Evolutionary conservation across 2,888 invertebrate genomes (phyloP).

Genomic region (Leptinotarsa rubiginosa): DNA sequence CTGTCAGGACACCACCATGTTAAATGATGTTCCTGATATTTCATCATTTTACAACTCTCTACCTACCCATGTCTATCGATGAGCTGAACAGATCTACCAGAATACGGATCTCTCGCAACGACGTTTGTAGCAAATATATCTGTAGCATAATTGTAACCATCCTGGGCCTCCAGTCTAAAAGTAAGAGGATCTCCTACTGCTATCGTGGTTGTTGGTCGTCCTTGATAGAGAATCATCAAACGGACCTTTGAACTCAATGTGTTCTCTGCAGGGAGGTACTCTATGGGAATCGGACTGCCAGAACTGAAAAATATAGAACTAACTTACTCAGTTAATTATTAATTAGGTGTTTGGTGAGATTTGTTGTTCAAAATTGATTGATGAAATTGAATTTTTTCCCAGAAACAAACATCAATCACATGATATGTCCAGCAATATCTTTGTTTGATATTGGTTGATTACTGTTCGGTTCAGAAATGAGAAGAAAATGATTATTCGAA

Average conservation of each 20-base stretch:
- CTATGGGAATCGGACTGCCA: slow-evolving; percentile 92
- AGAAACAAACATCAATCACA: slow-evolving; percentile 4
- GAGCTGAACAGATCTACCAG: slow-evolving; percentile 88
- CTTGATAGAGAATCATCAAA: slow-evolving; percentile 87
- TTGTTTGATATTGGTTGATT: too few relatives aligned
- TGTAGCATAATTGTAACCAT: slow-evolving; percentile 87
- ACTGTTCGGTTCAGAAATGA: not conserved
- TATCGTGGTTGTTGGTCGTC: slow-evolving; percentile 91
- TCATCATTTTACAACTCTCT: not conserved
- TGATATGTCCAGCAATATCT: not conserved
- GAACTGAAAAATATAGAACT: slow-evolving; percentile 71
- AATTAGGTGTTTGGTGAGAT: too few relatives aligned
- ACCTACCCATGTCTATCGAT: slow-evolving; percentile 88
- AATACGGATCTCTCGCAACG: slow-evolving; percentile 91
- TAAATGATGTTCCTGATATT: too few relatives aligned
- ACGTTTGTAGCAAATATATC: slow-evolving; percentile 95
- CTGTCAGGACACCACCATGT: too few relatives aligned
- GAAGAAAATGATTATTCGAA: not conserved
- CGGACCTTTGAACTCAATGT: slow-evolving; percentile 90
- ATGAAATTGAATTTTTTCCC: too few relatives aligned
- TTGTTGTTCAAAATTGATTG: too few relatives aligned
- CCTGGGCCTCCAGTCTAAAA: slow-evolving; percentile 88
- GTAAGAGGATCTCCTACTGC: slow-evolving; percentile 93
- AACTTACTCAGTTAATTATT: not conserved
- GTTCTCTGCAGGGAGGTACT: slow-evolving; percentile 91